Conservation (phyloP, 1,140 invertebrate species). For the Lasaia peninsularis region DNA sequence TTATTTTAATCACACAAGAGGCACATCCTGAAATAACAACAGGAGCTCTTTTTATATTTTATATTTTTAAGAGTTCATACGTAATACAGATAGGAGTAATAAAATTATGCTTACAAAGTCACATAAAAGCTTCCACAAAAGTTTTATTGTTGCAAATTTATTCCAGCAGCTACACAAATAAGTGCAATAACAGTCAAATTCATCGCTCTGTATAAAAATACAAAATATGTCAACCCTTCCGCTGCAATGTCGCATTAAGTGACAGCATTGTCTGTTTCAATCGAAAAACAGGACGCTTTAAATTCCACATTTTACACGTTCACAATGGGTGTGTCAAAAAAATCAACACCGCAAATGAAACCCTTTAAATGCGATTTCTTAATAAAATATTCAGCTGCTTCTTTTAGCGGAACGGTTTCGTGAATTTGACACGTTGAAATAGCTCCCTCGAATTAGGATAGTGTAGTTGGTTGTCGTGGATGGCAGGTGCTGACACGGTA, state of each 20-base stretch:
- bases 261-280: conserved; percentile 33
- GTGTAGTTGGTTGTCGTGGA: background rate
- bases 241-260: conserved; percentile 29
- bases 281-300: conserved; percentile 33
- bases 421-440: conserved; percentile 44
- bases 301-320: conserved; percentile 37
- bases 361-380: conserved; percentile 44
- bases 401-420: conserved; percentile 43
- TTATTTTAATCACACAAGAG: no score
- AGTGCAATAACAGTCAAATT: conserved; percentile 5
- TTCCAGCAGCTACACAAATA: conserved; percentile 10
- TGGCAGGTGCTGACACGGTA: no score
- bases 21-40: no score
- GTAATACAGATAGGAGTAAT: no score
- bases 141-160: background rate
- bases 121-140: background rate
- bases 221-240: conserved; percentile 28
- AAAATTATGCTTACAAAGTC: no score
- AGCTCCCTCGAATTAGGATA: background rate
- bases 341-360: conserved; percentile 45
- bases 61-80: no score
- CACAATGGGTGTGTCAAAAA: conserved; percentile 54
- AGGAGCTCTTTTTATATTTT: no score
- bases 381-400: conserved; percentile 57
- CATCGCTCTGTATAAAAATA: conserved; percentile 2